A percentile compares a stretch with the other conserved stretches of the same genome.
These are phyloP conservation scores for Momotus momota DNA, from an alignment of 2,797 vertebrate species.

Conservation along the genomic window DNA sequence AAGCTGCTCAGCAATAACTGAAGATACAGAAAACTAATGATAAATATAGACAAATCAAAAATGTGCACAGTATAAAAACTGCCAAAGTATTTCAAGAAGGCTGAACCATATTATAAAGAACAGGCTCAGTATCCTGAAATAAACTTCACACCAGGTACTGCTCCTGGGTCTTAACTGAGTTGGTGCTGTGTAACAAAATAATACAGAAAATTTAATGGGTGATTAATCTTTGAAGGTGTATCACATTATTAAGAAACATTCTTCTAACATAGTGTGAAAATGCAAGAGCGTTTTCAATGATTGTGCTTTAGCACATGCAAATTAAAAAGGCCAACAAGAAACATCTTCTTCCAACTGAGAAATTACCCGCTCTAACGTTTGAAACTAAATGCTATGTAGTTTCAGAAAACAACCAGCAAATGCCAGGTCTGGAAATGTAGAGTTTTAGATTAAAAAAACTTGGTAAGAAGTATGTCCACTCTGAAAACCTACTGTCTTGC, in stretches of 20 bases:
- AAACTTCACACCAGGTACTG: not conserved
- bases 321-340: not conserved
- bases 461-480: not conserved
- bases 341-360: not conserved
- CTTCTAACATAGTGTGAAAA: not conserved
- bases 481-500: not conserved
- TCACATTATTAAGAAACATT: not conserved
- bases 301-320: not conserved
- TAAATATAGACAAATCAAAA: not conserved
- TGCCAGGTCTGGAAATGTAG: not conserved
- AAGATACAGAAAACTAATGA: not conserved
- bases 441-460: not conserved
- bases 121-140: not conserved
- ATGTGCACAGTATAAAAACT: not conserved
- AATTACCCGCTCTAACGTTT: not conserved
- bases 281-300: not conserved
- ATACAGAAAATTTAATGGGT: not conserved
- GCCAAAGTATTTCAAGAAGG: not conserved
- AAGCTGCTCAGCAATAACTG: not conserved
- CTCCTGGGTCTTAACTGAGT: not conserved
- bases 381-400: not conserved
- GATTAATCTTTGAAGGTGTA: not conserved
- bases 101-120: not conserved
- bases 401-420: not conserved
- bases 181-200: not conserved